A percentile compares a stretch with the other conserved stretches of the same genome.
phyloP scores from a whole-genome alignment of 2,888 invertebrate genomes.

The Nezara viridula region DNA sequence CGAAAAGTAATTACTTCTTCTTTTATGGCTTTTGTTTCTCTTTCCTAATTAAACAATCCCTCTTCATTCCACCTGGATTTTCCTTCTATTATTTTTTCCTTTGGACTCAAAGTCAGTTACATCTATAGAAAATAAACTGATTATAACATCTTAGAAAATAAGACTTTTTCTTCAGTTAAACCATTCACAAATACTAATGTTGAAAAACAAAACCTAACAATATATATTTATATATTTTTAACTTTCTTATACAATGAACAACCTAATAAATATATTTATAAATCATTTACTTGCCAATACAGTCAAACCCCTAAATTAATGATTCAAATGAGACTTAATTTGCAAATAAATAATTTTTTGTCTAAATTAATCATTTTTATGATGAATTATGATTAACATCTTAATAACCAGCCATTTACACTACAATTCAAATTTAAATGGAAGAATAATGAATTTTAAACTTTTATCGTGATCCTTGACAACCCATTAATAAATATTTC shows the following conservation, averaged over 20 bases:
- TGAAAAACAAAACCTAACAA: background rate
- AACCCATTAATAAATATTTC: background rate
- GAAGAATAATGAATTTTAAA: background rate
- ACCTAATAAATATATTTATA: background rate
- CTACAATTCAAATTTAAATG: background rate
- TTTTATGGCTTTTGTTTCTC: background rate
- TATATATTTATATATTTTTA: background rate
- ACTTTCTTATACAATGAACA: too few species aligned
- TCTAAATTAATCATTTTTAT: background rate
- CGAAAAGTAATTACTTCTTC: constrained; percentile 9
- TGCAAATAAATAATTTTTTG: background rate
- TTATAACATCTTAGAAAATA: constrained; percentile 31
- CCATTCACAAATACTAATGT: background rate
- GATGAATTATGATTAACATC: background rate
- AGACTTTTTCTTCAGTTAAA: background rate
- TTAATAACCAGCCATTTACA: background rate
- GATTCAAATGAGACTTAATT: background rate
- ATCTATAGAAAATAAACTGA: constrained; percentile 34
- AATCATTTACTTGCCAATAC: background rate
- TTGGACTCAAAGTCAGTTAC: constrained; percentile 8
- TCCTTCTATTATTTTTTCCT: constrained; percentile 13
- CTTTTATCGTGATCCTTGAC: background rate
- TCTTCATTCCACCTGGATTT: constrained; percentile 30
- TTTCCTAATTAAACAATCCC: background rate
- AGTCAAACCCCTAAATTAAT: background rate